Evolutionary conservation across 2,888 invertebrate species (phyloP).

Genomic region (Phengaris arion): DNA sequence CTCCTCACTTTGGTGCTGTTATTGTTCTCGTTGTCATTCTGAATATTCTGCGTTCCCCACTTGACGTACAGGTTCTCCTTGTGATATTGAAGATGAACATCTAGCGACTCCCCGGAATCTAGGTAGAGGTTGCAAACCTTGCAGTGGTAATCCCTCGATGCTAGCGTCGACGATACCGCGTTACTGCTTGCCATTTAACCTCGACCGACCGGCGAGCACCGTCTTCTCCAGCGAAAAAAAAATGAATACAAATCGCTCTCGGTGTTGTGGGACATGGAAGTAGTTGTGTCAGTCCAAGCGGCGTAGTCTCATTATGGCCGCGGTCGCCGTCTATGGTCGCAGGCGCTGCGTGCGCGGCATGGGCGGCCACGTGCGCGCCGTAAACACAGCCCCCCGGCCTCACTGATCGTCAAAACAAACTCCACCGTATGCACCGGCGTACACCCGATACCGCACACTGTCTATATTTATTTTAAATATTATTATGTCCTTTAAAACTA

Average conservation of each 20-base stretch:
- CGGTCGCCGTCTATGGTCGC: conserved; percentile 73
- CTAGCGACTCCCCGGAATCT: conserved; percentile 87
- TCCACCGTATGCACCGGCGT: conserved; percentile 33
- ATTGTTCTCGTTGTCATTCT: conserved; percentile 83
- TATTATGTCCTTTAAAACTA: conserved; percentile 49
- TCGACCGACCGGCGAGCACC: conserved; percentile 69
- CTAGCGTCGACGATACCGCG: conserved; percentile 76
- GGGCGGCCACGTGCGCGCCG: conserved; percentile 67
- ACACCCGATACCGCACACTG: conserved; percentile 32
- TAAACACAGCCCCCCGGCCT: conserved; percentile 55
- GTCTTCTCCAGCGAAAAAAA: conserved; percentile 77
- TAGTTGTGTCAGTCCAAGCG: conserved; percentile 64
- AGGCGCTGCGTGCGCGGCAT: conserved; percentile 47
- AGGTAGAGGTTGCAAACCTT: conserved; percentile 87
- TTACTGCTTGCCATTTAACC: conserved; percentile 78
- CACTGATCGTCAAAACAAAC: conserved; percentile 39
- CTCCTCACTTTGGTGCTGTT: conserved; percentile 81
- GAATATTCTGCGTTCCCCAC: conserved; percentile 82
- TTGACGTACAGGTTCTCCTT: conserved; percentile 87
- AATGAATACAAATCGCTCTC: conserved; percentile 71
- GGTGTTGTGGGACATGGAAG: conserved; percentile 69
- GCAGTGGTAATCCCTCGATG: conserved; percentile 83
- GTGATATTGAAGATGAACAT: conserved; percentile 89
- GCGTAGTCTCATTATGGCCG: conserved; percentile 66
- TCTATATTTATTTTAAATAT: conserved; percentile 49